Base-by-base conservation (phyloP, 2,888 invertebrate species). In the Pseudanteris insignis region DNA sequence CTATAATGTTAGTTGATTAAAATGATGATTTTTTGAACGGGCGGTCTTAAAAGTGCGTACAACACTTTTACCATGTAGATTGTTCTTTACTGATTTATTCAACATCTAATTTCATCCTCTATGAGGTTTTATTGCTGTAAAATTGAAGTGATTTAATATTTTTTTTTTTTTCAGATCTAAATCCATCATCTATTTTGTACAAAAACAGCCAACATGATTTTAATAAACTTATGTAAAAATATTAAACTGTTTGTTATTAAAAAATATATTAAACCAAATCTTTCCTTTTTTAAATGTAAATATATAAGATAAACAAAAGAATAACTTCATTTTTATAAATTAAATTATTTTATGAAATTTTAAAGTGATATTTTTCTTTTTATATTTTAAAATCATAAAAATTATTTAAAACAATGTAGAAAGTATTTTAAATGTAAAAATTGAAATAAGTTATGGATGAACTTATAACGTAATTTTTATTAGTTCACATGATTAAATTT, bases 31-130 rank as follows among this genome's bases (percentile, higher is more conserved):
- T 64, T 47, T 64, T 55, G 80, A 81, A 82, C 82, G 82, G 83
- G 83, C 82, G 82, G 82, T 77, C 83, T 78, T 76, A 83, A 73
- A 60, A 76, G 77, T 77, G 77, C 75, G 72, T 78, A 78, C 77
- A 78, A 74, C 77, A 76, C 76, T 78, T 55, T 40, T 48, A 50
- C 54, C 66, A 13, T 77, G 76, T 75, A 41, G 76, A 77, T 69
- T 68, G 77, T 77, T 77, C 71, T 43, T 63, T 58, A 57, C 74
- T 77, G 76, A 57, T n/a, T n/a, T n/a, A n/a, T n/a, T n/a, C n/a
- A n/a, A n/a, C n/a, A n/a, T n/a, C n/a, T n/a, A n/a, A n/a, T n/a
- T n/a, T n/a, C n/a, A n/a, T n/a, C n/a, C n/a, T n/a, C n/a, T n/a
- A n/a, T n/a, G n/a, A n/a, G n/a, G n/a, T n/a, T n/a, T n/a, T n/a